Evolutionary conservation across 2,888 invertebrate genomes (phyloP), one percentile per base, ranked within the genome.

Genomic region (Prosapia bicincta): DNA sequence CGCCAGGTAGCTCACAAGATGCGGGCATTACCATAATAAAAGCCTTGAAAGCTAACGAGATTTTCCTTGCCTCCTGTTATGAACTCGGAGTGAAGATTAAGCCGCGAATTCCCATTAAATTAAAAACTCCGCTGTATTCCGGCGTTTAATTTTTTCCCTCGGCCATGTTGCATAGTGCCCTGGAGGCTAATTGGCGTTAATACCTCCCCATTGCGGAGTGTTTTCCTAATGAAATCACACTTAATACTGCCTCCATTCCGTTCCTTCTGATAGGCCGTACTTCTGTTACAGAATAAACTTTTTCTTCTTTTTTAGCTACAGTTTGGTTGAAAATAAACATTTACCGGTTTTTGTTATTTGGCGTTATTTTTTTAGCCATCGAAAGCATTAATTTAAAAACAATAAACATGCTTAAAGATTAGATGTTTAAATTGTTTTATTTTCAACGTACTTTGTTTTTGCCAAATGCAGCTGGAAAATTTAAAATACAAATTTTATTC

Each of bases 61-160:
- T 32, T 72, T 66, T 65, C 66, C 72, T 54, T 54, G 54, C 54
- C 20, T 54, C 28, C 28, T 24, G 72, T 72, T 72, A 67, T 67
- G 72, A 72, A 72, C 72, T 67, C 25, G 25, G 43, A n/a, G 69
- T 54, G 26, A 75, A 75, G 75, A 75, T 75, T 71, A 75, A 71
- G 75, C 75, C 75, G 75, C 75, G 71, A 75, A 71, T 75, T 43
- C 71, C 71, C 71, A 75, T 75, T 75, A 75, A 75, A 71, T 75
- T 75, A 75, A 75, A 75, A 75, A 70, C 28, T 38, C 68, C 26
- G 26, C 54, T 54, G 54, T 54, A 20, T 20, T 54, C 13, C 54
- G 54, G 20, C 54, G 20, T 72, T 67, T 32, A 68, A 69, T 68
- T 68, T 66, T 73, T 73, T 73, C 68, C 68, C 73, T 30, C 73